Evolutionary conservation across 2,113 vertebrate species (phyloP), one percentile per base, ranked within the genome.

Genomic region (Eudorcas thomsonii): DNA sequence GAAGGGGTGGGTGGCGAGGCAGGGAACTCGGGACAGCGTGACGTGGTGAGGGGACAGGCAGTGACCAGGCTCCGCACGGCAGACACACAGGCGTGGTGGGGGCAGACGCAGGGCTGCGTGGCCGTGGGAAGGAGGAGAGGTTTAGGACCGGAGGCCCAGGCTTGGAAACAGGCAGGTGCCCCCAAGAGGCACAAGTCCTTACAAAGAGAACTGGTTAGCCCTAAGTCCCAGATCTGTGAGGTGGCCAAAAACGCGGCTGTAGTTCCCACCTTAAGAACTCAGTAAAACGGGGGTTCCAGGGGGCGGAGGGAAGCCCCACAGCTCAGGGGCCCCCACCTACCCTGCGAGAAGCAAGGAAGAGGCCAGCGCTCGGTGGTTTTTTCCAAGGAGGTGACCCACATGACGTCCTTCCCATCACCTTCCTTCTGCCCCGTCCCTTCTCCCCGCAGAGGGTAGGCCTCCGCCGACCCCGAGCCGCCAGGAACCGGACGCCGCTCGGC

Each of bases 161-260:
- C 85, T 43, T 77, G 88, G 91, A 64, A 54, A 86, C 94, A 71
- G 87, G 82, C n/a, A 0, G 33, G 4, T 55, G 88, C 88, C 78
- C 84, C 81, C 81, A 71, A 81, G 96, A 98, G 96, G 96, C 97
- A 97, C 96, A 64, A 96, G 96, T 97, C 95, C 92, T 97, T 97
- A 95, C 77, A 64, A 55, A 96, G 96, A 98, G 85, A 96, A 96
- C 97, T 83, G 94, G 94, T 96, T 91, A 97, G 95, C 97, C 94
- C 97, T 96, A 84, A 94, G 96, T 96, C 95, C 94, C 96, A 82
- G 92, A 59, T 86, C 96, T 57, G 60, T 23, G 67, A 94, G 82
- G 96, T 89, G 96, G 94, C 95, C 96, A 83, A 43, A 90, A 91
- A 91, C 81, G 62, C 90, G 90, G 96, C 94, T 85, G 55, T 59